Evolutionary conservation across 2,113 vertebrate species (phyloP), one percentile per base, ranked within the genome.

Genomic region (Plecturocebus donacophilus): DNA sequence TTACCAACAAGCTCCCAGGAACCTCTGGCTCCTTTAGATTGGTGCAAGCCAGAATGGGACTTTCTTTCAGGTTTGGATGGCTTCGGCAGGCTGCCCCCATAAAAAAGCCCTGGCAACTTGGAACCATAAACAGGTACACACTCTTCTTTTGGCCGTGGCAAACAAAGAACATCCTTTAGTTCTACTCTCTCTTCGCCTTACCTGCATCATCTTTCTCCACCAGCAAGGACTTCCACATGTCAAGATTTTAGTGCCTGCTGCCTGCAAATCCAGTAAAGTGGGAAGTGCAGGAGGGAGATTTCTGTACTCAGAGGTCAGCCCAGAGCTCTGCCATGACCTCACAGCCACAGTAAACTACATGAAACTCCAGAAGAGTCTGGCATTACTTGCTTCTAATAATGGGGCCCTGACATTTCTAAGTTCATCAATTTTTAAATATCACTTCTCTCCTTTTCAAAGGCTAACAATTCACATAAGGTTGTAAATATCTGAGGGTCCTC

Each of bases 361-460:
- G 23, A 68, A 66, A 86, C 27, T 66, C 49, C 32, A 40, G 19
- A 86, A 91, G 77, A 58, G 4, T 76, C 30, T 77, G 54, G 10
- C 3, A 45, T 84, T 56, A 56, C 84, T 97, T 84, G 21, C 13
- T 76, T 95, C 54, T 94, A 49, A 27, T 82, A 38, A 75, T 45
- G 49, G 42, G 42, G 6, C 30, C 61, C 45, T 4, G 0, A 42
- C 27, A 35, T 64, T 82, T 84, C 87, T 95, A 90, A 95, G 86
- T 95, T 86, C 56, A 30, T 64, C 49, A 64, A 47, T 93, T 75
- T 91, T 23, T 76, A 94, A 91, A 80, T 92, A 90, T 49, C 49
- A 82, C 38, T 81, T 86, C 32, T 90, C 75, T 94, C 35, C 49
- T 94, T 90, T 84, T 49, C 49, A 87, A 96, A 96, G 25, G 40